phyloP scores from a whole-genome alignment of 2,797 vertebrate species.

The Darevskia nairensis region DNA sequence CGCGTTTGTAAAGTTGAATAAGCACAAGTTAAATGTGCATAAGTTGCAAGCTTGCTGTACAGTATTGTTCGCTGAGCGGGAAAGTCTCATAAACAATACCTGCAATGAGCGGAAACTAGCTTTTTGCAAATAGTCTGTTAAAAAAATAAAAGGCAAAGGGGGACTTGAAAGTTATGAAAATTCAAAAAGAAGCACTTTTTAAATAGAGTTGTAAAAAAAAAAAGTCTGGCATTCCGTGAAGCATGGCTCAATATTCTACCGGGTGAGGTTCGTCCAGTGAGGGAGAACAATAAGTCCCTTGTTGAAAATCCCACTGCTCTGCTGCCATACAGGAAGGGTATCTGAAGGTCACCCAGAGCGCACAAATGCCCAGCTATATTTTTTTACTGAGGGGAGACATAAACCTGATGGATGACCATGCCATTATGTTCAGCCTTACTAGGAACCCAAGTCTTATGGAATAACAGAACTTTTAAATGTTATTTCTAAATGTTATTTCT shows the following conservation, averaged over 20 bases:
- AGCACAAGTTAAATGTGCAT: too few species aligned
- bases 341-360: conserved; percentile 53
- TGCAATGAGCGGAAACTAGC: rapidly evolving
- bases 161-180: conserved; percentile 49
- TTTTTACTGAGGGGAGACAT: conserved; percentile 64
- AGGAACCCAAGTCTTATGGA: conserved; percentile 48
- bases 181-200: conserved; percentile 47
- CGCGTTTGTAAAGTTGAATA: too few species aligned
- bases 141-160: neutral
- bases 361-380: conserved; percentile 41
- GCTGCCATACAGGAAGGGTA: conserved; percentile 57
- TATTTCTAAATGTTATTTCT: conserved; percentile 48
- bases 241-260: neutral
- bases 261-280: conserved; percentile 42
- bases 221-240: conserved; percentile 50
- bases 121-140: neutral
- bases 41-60: too few species aligned
- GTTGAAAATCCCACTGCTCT: conserved; percentile 43
- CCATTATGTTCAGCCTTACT: conserved; percentile 40
- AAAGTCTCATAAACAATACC: neutral
- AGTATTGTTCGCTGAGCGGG: neutral
- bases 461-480: conserved; percentile 44
- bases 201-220: neutral
- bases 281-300: conserved; percentile 68
- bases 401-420: conserved; percentile 60